These are phyloP conservation scores for Chaunax sp. DNA, from an alignment of 2,797 vertebrate genomes.

Conservation along the genomic window DNA sequence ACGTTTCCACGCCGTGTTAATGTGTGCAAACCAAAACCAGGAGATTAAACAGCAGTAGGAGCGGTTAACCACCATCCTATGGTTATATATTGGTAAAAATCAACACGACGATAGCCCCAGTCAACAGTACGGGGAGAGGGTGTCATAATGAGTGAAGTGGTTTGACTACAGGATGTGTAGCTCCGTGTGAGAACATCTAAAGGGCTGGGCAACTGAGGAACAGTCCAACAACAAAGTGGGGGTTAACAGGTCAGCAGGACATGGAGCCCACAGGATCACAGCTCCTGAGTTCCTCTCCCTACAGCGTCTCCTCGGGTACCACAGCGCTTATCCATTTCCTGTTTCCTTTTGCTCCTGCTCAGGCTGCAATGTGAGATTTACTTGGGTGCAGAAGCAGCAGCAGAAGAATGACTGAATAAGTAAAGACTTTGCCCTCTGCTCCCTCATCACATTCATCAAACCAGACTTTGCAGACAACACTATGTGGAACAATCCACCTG, in stretches of 20 bases:
- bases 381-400: constrained; percentile 53
- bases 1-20: no score
- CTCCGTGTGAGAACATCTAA: constrained; percentile 40
- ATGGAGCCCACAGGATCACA: constrained; percentile 1
- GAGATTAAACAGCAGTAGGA: no score
- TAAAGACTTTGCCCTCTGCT: constrained; percentile 65
- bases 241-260: constrained; percentile 32
- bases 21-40: no score
- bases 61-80: no score
- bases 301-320: constrained; percentile 58
- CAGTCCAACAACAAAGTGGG: constrained; percentile 14
- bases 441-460: constrained; percentile 43
- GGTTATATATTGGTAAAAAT: no score
- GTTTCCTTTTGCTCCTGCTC: constrained; percentile 57
- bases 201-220: constrained; percentile 23
- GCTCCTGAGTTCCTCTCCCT: constrained; percentile 29
- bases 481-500: constrained; percentile 66
- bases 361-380: constrained; percentile 29
- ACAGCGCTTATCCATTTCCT: constrained; percentile 71
- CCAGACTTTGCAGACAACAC: constrained; percentile 45
- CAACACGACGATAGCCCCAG: no score
- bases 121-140: constrained; percentile 6
- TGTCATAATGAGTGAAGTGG: constrained; percentile 30
- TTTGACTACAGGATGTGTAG: constrained; percentile 49
- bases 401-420: constrained; percentile 69